Base-by-base conservation (phyloP, 2,888 invertebrate genomes). In the Lissocephala sabroskyi region DNA sequence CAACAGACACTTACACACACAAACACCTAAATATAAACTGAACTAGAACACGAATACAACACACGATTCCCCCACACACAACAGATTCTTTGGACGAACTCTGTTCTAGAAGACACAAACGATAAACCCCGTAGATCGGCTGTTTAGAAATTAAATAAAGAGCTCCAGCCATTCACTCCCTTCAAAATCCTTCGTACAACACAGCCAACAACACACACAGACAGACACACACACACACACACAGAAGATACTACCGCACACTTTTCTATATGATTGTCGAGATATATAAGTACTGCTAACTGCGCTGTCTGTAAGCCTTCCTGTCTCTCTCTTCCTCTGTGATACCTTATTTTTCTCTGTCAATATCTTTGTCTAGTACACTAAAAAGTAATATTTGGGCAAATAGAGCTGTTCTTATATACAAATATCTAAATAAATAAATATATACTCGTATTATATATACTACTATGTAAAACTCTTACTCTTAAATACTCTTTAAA, bases 171-270 rank as follows among this genome's bases (percentile, higher is more conserved):
- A n/a, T n/a, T n/a, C n/a, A n/a, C n/a, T n/a, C n/a, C n/a, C n/a
- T n/a, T n/a, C n/a, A n/a, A n/a, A n/a, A n/a, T n/a, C n/a, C n/a
- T n/a, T n/a, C n/a, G n/a, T n/a, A n/a, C n/a, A n/a, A n/a, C n/a
- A n/a, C n/a, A n/a, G n/a, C n/a, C n/a, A n/a, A n/a, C n/a, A n/a
- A 58, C 56, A 86, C 85, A 85, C 80, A 85, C 45, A 61, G 59
- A 49, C 53, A 55, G 49, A 55, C 39, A 33, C 29, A 41, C 23
- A 42, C 32, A 29, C n/a, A 45, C 17, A 30, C 26, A 26, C 9
- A 42, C 23, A 50, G 2, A 11, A 35, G 16, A 16, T 16, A 17
- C 14, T 14, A 23, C 3, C 33, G 40, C 50, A 30, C 7, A 56
- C 33, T 44, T 23, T 23, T 23, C 23, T 23, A 23, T 23, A 23